Base-by-base conservation (phyloP, 2,888 invertebrate genomes). In the Gari tellinella region DNA sequence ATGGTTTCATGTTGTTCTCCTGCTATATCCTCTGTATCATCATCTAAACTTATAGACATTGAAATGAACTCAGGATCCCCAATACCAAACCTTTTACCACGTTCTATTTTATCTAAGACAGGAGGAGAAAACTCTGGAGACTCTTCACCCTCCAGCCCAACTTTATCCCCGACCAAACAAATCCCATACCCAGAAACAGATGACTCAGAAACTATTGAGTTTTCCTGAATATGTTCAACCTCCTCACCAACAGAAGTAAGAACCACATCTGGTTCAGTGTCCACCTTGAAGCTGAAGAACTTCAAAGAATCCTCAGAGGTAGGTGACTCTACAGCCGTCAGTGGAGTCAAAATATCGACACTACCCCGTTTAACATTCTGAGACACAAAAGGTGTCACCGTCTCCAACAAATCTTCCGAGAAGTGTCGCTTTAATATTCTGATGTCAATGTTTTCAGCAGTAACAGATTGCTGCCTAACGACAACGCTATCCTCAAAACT, bases 191-290 rank as follows among this genome's bases (percentile, higher is more conserved):
- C 72, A 17, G 70, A 67, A 41, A 76, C 37, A 14, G 51, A 26
- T 37, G 66, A 56, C 25, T 19, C 38, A 38, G 38, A 14, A 23
- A 8, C 38, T 53, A 17, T 15, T 53, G 53, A 38, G 12, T n/a
- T 15, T 21, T 10, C 14, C 10, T n/a, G 43, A 38, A 19, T 7
- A 19, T 23, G 5, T 5, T 41, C n/a, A n/a, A 56, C 23, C 19
- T 60, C 60, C 23, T 69, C 72, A n/a, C 53, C 49, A 10, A 55
- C 51, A 2, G 72, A 72, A 21, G 69, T 60, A 15, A 75, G 48
- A 37, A 78, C 72, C 40, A 69, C 46, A 60, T 69, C 72, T 40
- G 68, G 65, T 58, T 77, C 72, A 17, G 78, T 74, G 17, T 78
- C 64, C 48, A 78, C 46, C 55, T 74, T 70, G 31, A 45, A 78